phyloP scores from a whole-genome alignment of 92 coral and sea anemone species.

The Paragorgia papillata region DNA sequence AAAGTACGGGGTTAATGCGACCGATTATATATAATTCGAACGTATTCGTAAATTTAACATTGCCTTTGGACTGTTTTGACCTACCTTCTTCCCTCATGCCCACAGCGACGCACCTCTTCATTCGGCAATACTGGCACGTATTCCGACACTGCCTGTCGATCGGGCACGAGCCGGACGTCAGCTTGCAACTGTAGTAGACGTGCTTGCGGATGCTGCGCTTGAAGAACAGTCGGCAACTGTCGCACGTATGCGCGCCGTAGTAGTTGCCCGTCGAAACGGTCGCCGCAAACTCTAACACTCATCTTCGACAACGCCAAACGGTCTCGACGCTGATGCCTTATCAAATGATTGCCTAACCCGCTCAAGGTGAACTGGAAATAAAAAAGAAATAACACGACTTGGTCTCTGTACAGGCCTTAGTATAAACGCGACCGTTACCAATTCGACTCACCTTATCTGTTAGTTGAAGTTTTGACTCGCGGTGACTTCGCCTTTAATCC shows the following conservation, averaged over 20 bases:
- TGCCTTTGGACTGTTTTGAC: slow-evolving; percentile 14
- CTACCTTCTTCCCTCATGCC: slow-evolving; percentile 95
- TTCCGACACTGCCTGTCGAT: slow-evolving; percentile 86
- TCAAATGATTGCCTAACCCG: not conserved
- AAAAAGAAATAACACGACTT: not conserved
- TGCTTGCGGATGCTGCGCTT: slow-evolving; percentile 90
- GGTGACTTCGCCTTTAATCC: too few relatives aligned
- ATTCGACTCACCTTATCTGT: too few relatives aligned
- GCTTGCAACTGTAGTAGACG: slow-evolving; percentile 78
- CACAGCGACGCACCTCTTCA: slow-evolving; percentile 83
- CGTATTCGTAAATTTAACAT: slow-evolving; percentile 38
- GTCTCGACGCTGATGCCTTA: not conserved
- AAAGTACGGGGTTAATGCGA: too few relatives aligned
- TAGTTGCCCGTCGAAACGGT: slow-evolving; percentile 90
- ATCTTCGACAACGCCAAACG: not conserved
- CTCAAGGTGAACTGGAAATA: slow-evolving; percentile 1
- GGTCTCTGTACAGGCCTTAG: not conserved
- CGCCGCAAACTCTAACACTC: slow-evolving; percentile 91
- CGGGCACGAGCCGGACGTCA: slow-evolving; percentile 82
- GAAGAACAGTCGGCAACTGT: slow-evolving; percentile 87
- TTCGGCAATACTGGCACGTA: slow-evolving; percentile 92
- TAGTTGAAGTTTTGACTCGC: too few relatives aligned
- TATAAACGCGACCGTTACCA: too few relatives aligned
- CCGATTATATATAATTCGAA: too few relatives aligned
- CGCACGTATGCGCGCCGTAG: slow-evolving; percentile 92